A percentile compares a stretch with the other conserved stretches of the same genome.
phyloP scores from a whole-genome alignment of 2,113 vertebrate species.

The Mobula birostris region DNA sequence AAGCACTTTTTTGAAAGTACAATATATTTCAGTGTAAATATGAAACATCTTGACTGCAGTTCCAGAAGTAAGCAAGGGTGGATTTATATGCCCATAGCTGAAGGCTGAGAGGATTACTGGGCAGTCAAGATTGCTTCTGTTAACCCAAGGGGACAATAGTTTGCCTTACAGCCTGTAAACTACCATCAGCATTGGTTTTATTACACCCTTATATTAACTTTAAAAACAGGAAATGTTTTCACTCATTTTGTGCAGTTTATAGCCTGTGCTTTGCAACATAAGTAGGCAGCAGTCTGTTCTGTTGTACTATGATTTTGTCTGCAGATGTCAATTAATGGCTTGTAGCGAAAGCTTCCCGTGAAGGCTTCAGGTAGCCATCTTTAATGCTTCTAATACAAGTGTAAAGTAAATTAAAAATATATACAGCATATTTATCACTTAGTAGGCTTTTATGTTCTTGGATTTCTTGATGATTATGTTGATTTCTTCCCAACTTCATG shows the following conservation, averaged over 20 bases:
- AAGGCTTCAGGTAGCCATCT: neutral
- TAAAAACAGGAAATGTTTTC: constrained; percentile 24
- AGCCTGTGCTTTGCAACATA: constrained; percentile 1
- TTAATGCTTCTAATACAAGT: neutral
- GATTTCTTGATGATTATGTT: neutral
- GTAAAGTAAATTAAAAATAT: neutral
- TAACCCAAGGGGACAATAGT: constrained; percentile 29
- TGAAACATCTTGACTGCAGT: constrained; percentile 34
- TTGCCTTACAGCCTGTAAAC: constrained; percentile 32
- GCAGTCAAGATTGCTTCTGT: constrained; percentile 28
- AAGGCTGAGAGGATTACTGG: constrained; percentile 29
- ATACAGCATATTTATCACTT: neutral
- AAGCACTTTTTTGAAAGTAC: neutral
- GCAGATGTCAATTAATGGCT: constrained; percentile 16
- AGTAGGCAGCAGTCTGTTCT: neutral
- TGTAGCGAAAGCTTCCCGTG: neutral
- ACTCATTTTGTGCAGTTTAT: constrained; percentile 32
- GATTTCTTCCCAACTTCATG: neutral
- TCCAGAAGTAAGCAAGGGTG: constrained; percentile 15
- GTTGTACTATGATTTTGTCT: neutral
- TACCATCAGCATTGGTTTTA: constrained; percentile 24
- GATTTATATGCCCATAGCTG: constrained; percentile 24
- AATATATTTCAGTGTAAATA: constrained; percentile 22
- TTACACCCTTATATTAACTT: constrained; percentile 21
- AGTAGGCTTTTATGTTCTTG: neutral